phyloP scores from a whole-genome alignment of 2,888 invertebrate genomes.

The Cosmia trapezina region DNA sequence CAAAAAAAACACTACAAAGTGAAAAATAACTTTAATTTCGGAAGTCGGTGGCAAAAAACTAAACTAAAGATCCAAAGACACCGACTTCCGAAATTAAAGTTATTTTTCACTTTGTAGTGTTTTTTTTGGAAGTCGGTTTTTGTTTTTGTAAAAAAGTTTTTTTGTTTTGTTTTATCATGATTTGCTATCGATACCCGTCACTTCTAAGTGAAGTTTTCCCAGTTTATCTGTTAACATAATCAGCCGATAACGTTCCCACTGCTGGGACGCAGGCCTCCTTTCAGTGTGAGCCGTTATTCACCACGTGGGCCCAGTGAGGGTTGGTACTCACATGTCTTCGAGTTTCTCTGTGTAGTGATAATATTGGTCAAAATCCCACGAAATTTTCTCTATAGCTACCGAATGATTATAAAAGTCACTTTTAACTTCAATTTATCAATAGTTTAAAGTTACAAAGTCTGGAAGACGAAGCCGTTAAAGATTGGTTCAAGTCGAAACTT shows the following conservation, averaged over 20 bases:
- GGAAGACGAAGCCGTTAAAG: slow-evolving; percentile 22
- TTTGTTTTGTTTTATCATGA: not conserved
- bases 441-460: slow-evolving; percentile 20
- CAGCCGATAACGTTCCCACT: not conserved
- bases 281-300: not conserved
- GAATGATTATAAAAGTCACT: not conserved
- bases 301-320: not conserved
- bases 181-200: not conserved
- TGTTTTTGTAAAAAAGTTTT: no score
- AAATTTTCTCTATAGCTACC: not conserved
- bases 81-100: no score
- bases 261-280: not conserved
- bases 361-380: not conserved
- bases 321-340: not conserved
- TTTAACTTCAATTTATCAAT: slow-evolving; percentile 7
- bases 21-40: no score
- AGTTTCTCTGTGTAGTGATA: not conserved
- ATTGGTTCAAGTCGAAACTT: slow-evolving; percentile 25
- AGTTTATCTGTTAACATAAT: not conserved
- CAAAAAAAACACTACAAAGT: no score
- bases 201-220: not conserved
- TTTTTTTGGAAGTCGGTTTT: no score
- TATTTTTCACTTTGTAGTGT: no score
- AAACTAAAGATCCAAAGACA: no score
- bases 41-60: no score